Evolutionary conservation across 2,797 vertebrate species (phyloP), one percentile per base, ranked within the genome.

Genomic region (Catostomus latipinnis): DNA sequence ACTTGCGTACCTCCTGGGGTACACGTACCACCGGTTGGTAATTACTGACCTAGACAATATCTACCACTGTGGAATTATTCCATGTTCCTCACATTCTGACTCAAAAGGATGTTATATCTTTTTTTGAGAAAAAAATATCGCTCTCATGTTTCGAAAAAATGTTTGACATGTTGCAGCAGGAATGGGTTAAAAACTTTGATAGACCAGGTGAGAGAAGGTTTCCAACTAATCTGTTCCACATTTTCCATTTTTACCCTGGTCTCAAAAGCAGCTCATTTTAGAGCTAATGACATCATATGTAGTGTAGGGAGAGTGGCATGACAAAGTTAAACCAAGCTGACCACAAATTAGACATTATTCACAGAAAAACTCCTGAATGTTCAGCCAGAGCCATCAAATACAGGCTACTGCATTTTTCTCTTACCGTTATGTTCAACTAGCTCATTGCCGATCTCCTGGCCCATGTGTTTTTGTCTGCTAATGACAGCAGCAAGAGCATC

Each of bases 361-460:
- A 74, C 16, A 52, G 57, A 52, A 76, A 73, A 76, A 13, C 16
- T 22, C 49, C 14, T 67, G 46, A 71, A 22, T 8, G 62, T 60
- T 62, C 22, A 62, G 57, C 60, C 60, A 81, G 57, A 22, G 48
- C 48, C 46, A 48, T 65, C 22, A 65, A 18, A 54, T 13, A 65
- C 14, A 63, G 58, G 72, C 48, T 63, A 43, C 22, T 63, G 46
- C 5, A 1, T 4, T 13, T 49, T 72, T 56, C 78, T 81, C 92
- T 95, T 94, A 99, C 98, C 98, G 0, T 98, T 99, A 54, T 99
- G 97, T 76, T 98, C 96, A 1, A 98, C 97, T 89, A 99, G 92
- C 81, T 99, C 98, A 2, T 98, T 98, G 80, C 97, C 96, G 53
- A 99, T 99, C 73, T 98, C 97, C 85, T 95, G 96, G 50, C 98